Evolutionary conservation across 2,888 invertebrate species (phyloP).

Genomic region (Mystacides longicornis): DNA sequence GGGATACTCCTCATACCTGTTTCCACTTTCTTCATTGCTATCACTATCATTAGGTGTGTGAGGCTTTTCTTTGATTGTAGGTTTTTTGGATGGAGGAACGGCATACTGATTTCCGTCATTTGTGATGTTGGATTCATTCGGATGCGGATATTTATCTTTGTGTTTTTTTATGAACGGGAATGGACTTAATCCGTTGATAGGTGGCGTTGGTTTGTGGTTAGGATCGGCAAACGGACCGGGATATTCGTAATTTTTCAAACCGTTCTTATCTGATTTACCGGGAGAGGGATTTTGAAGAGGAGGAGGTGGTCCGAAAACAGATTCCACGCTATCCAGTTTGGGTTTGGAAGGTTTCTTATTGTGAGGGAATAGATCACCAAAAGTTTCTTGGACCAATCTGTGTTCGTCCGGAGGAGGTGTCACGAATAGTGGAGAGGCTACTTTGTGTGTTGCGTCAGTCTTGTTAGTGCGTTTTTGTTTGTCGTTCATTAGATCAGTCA

Average conservation of each 20-base stretch:
- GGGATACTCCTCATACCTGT: conserved; percentile 20
- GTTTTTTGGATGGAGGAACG: conserved; percentile 12
- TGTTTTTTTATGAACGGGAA: conserved; percentile 26
- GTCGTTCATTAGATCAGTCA: conserved; percentile 7
- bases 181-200: conserved; percentile 20
- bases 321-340: conserved; percentile 9
- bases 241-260: conserved; percentile 24
- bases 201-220: conserved; percentile 21
- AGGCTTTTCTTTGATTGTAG: conserved; percentile 18
- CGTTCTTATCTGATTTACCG: conserved; percentile 17
- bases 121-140: conserved; percentile 12
- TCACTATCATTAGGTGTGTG: conserved; percentile 13
- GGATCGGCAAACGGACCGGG: conserved; percentile 26
- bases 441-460: conserved; percentile 21
- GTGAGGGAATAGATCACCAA: conserved; percentile 15
- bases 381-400: conserved; percentile 23
- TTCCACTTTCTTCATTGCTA: conserved; percentile 7
- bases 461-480: conserved; percentile 10
- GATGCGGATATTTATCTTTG: conserved; percentile 23
- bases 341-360: conserved; percentile 17
- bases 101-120: conserved; percentile 11
- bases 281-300: conserved; percentile 7
- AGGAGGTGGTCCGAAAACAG: conserved; percentile 9
- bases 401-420: conserved; percentile 24
- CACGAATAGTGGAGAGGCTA: conserved; percentile 21